Evolutionary conservation across 1,140 invertebrate genomes (phyloP).

Genomic region (Bombus fervidus): DNA sequence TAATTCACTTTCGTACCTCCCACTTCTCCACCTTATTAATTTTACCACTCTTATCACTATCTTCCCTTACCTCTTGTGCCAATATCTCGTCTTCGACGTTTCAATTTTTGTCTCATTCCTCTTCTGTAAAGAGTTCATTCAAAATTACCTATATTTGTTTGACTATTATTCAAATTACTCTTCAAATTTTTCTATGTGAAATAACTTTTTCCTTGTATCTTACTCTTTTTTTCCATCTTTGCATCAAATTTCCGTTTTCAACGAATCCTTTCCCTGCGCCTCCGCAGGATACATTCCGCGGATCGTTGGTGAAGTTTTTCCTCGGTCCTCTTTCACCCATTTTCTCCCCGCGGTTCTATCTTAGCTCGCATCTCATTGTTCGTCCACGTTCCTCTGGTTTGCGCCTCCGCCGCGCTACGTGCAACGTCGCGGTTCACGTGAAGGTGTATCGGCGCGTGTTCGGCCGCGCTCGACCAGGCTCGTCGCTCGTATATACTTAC

Average conservation of each 20-base stretch:
- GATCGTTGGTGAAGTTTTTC: neutral
- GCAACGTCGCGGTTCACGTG: constrained; percentile 23
- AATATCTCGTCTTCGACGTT: constrained; percentile 3
- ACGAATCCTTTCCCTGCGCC: neutral
- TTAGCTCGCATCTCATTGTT: constrained; percentile 37
- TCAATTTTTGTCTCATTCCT: too few relatives aligned
- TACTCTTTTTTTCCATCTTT: too few relatives aligned
- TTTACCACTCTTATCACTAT: neutral
- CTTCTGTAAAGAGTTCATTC: neutral
- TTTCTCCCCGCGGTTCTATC: constrained; percentile 19
- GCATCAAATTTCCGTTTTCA: neutral
- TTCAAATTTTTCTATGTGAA: too few relatives aligned
- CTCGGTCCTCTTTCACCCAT: neutral
- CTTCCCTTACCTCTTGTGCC: neutral
- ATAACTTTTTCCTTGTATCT: too few relatives aligned
- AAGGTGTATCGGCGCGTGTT: constrained; percentile 49
- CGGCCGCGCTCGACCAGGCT: constrained; percentile 32
- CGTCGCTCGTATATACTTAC: constrained; percentile 76
- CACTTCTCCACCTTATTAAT: neutral
- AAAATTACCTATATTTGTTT: neutral
- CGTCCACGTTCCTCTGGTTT: constrained; percentile 23
- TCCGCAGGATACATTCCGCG: neutral
- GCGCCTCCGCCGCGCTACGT: neutral
- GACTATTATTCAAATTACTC: neutral
- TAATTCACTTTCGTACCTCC: constrained; percentile 1